Conservation (phyloP, 1,140 invertebrate species). For the Apis florea region DNA sequence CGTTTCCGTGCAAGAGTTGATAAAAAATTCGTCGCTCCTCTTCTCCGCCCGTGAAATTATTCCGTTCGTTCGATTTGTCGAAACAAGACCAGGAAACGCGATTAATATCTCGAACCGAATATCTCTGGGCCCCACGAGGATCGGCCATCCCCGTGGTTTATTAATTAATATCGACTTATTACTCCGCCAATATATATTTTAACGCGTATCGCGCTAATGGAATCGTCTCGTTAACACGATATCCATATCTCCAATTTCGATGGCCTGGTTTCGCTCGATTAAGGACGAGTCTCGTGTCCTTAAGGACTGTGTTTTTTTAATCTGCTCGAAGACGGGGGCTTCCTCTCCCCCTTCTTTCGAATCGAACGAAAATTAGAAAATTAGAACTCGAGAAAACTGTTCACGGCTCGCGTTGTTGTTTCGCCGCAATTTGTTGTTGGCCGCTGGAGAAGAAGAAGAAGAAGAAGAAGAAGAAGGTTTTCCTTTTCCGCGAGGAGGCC, state of each 20-base stretch:
- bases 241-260: constrained; percentile 20
- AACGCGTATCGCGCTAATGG: constrained; percentile 12
- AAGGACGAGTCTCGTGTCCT: constrained; percentile 21
- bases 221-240: constrained; percentile 26
- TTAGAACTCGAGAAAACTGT: no score
- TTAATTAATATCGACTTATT: constrained; percentile 31
- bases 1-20: neutral
- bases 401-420: no score
- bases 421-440: no score
- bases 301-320: neutral
- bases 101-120: constrained; percentile 8
- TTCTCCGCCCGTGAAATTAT: constrained; percentile 32
- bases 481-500: constrained; percentile 42
- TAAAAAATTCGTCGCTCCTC: constrained; percentile 46
- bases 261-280: constrained; percentile 26
- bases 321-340: neutral
- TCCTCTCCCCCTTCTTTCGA: no score
- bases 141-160: neutral
- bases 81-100: constrained; percentile 7
- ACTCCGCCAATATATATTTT: neutral
- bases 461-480: no score
- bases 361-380: no score
- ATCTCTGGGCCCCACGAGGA: neutral
- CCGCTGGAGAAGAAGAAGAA: constrained; percentile 20
- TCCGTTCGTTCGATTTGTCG: constrained; percentile 20